Base-by-base conservation (phyloP, 2,888 invertebrate genomes). In the Dendrolimus pini region DNA sequence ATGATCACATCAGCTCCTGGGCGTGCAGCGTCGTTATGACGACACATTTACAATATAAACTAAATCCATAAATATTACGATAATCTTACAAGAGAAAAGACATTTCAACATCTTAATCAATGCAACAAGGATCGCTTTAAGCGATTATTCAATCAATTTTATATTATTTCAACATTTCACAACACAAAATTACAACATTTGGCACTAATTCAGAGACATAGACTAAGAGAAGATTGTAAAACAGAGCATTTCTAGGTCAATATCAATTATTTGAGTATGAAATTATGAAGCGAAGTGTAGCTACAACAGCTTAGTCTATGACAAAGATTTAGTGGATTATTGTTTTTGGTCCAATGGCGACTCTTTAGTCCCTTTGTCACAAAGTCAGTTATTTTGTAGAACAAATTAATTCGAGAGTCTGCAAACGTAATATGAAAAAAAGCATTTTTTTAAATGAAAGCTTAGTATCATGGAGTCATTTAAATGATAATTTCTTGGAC, bases 1-100 rank as follows among this genome's bases (percentile, higher is more conserved):
- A 82, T 79, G 76, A 85, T 86, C 85, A 87, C 86, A 85, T 77
- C 70, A 80, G 78, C 82, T 81, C 77, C 64, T 75, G 77, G 73
- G 75, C 77, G 76, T 78, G 77, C 71, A 74, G 68, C 79, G 77
- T 76, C 73, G 6, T 63, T 61, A 60, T 64, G 74, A 80, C 78
- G 75, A 71, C 72, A 77, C 77, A 78, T 70, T 63, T 73, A 70
- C 42, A 30, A 62, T 69, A 63, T 67, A 64, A 71, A 72, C 67
- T 75, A 78, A 72, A 74, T 76, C 65, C 68, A 82, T 80, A 83
- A 81, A 82, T 79, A 78, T 68, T 71, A 74, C 59, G 65, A 68
- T 74, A 73, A 75, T 71, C 74, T 81, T 80, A 79, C 62, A 73
- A 65, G 70, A 65, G 64, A 68, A 68, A 62, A 63, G 63, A 62